phyloP scores from a whole-genome alignment of 2,113 vertebrate species.

The Tupaia chinensis region DNA sequence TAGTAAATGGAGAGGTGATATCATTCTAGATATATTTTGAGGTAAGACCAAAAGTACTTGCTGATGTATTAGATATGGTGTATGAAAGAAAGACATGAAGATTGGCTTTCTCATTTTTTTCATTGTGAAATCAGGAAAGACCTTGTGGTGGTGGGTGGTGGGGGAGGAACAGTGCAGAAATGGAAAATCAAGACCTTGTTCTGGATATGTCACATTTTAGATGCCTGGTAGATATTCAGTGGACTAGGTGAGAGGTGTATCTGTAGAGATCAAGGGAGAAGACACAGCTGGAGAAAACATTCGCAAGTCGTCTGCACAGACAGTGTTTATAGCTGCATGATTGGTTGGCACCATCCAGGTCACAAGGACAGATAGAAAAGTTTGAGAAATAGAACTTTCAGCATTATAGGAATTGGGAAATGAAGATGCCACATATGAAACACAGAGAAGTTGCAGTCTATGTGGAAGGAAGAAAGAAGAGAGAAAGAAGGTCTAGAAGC shows the following conservation, averaged over 20 bases:
- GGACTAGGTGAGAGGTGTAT: neutral
- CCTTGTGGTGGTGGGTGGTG: too few relatives aligned
- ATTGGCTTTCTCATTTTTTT: neutral
- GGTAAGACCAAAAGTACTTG: neutral
- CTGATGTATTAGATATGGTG: neutral
- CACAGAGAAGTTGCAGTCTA: neutral
- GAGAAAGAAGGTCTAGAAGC: neutral
- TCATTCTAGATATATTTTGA: conserved; percentile 1
- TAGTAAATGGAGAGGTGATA: neutral
- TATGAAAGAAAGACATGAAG: neutral
- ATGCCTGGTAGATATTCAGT: neutral
- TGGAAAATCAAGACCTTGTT: neutral
- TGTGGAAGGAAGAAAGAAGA: neutral
- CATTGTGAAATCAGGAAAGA: neutral
- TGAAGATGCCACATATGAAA: neutral
- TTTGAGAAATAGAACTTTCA: neutral
- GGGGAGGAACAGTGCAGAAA: neutral
- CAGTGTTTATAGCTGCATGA: neutral
- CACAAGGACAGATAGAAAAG: neutral
- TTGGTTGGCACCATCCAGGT: neutral
- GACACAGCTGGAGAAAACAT: neutral
- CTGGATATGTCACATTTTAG: neutral
- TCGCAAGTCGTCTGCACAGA: neutral
- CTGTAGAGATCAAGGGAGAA: neutral
- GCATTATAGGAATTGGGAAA: rapidly evolving